Percentiles rank a stretch among this genome's conserved stretches.
These are phyloP conservation scores for Melolontha melolontha DNA, from an alignment of 2,888 invertebrate genomes.

Conservation along the genomic window DNA sequence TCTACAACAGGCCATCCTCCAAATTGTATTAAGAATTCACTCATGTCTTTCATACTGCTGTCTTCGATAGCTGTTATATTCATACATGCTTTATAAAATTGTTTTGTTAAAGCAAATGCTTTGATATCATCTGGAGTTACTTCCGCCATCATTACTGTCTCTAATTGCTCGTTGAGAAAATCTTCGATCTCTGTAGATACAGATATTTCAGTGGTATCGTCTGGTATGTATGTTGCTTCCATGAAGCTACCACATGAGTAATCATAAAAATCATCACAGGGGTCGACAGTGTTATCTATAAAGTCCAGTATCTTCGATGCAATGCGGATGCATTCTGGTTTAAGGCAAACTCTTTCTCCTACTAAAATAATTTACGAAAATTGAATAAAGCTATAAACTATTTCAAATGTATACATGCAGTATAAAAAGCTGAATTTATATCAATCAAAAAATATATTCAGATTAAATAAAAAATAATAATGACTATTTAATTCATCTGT, in stretches of 20 bases:
- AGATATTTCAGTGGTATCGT: slow-evolving; percentile 83
- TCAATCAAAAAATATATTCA: no score
- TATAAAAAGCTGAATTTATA: no score
- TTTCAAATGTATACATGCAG: no score
- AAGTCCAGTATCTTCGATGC: slow-evolving; percentile 78
- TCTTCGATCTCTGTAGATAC: slow-evolving; percentile 82
- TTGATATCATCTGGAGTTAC: slow-evolving; percentile 72
- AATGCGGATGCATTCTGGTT: slow-evolving; percentile 81
- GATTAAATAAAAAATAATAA: no score
- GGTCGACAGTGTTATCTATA: slow-evolving; percentile 78
- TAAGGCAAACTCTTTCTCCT: no score
- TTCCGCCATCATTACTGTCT: slow-evolving; percentile 77
- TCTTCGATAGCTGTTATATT: slow-evolving; percentile 86
- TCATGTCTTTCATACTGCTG: slow-evolving; percentile 79
- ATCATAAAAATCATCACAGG: slow-evolving; percentile 86
- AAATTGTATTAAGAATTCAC: slow-evolving; percentile 76
- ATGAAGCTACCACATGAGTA: slow-evolving; percentile 84
- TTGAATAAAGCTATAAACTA: no score
- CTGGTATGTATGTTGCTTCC: slow-evolving; percentile 76
- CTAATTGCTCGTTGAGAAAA: slow-evolving; percentile 78
- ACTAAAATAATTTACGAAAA: no score
- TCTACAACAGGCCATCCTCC: slow-evolving; percentile 95
- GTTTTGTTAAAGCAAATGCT: slow-evolving; percentile 82
- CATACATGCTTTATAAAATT: slow-evolving; percentile 88
- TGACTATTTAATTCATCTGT: no score